These are phyloP conservation scores for sheep (Ovis aries) DNA, from an alignment of 2,113 vertebrate species.

Conservation along the genomic window DNA sequence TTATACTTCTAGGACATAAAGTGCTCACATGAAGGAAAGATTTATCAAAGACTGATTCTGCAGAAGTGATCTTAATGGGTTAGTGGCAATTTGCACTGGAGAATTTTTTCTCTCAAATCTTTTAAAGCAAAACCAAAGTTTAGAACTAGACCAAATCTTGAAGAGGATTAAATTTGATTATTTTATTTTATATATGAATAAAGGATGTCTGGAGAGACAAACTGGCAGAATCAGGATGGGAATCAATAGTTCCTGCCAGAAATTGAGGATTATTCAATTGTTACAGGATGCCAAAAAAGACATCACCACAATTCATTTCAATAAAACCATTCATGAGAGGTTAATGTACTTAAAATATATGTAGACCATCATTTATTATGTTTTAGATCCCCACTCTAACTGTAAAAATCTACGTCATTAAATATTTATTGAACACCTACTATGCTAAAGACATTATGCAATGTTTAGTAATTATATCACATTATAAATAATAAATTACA, in stretches of 20 bases:
- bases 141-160: neutral
- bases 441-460: conserved; percentile 23
- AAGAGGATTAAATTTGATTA: neutral
- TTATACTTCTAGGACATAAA: conserved; percentile 10
- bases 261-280: neutral
- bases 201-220: neutral
- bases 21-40: neutral
- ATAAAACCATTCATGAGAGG: neutral
- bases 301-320: neutral
- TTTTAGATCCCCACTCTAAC: neutral
- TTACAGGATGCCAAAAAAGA: neutral
- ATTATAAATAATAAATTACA: conserved; percentile 45
- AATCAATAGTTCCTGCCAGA: neutral
- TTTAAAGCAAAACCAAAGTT: neutral
- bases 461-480: conserved; percentile 3
- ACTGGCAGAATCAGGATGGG: neutral
- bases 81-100: neutral
- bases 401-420: neutral
- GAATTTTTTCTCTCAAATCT: neutral
- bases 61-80: neutral
- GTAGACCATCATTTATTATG: neutral
- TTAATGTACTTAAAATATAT: neutral
- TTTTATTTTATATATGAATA: conserved; percentile 8
- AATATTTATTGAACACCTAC: conserved; percentile 44
- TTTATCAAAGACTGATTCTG: neutral